phyloP scores from a whole-genome alignment of 2,797 vertebrate genomes.

The Thripadectes ignobilis region DNA sequence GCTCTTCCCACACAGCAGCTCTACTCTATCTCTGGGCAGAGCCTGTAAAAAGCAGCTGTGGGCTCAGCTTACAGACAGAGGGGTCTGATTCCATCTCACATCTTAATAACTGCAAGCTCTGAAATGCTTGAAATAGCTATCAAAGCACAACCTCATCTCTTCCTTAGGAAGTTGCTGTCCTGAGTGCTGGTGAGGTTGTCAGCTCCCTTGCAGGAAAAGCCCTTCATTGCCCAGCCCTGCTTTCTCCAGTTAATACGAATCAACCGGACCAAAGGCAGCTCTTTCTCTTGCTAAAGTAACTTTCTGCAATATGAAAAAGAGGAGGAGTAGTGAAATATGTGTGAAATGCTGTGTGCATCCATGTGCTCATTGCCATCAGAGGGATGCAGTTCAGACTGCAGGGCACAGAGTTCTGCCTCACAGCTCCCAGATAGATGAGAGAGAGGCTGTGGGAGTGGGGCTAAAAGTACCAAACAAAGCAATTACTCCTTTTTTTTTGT shows the following conservation, averaged over 20 bases:
- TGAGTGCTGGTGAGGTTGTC: neutral
- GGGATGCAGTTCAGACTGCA: neutral
- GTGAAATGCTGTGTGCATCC: neutral
- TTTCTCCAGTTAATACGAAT: neutral
- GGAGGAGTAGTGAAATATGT: neutral
- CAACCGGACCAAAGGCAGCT: neutral
- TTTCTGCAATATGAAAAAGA: neutral
- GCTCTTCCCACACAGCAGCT: neutral
- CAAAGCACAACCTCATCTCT: neutral
- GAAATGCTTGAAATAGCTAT: neutral
- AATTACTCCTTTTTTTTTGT: neutral
- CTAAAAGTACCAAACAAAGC: neutral
- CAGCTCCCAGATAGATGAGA: neutral
- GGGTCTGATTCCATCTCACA: neutral
- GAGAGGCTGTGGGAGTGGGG: neutral
- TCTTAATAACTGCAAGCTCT: neutral
- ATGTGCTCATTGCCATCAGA: accelerated
- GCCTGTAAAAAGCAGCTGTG: neutral
- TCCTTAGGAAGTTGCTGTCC: constrained; percentile 18
- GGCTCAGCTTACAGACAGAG: neutral
- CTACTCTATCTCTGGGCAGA: neutral
- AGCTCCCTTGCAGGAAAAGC: neutral
- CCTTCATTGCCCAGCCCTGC: neutral
- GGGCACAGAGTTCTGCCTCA: neutral
- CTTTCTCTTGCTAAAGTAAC: neutral